phyloP scores from a whole-genome alignment of 1,140 invertebrate species.

The Pachyrhynchus sulphureomaculatus region DNA sequence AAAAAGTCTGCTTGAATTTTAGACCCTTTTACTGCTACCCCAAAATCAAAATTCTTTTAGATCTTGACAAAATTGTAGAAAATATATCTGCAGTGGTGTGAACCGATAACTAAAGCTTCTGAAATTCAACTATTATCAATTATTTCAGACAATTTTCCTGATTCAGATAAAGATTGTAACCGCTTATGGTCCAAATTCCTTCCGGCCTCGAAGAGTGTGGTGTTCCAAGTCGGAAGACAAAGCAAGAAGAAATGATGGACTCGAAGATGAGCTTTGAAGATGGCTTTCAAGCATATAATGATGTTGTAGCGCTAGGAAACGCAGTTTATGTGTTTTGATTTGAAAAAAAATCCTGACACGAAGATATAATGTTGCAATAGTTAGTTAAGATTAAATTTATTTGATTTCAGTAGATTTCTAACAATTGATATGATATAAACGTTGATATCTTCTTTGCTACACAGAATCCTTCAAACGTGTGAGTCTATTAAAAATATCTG shows the following conservation, averaged over 20 bases:
- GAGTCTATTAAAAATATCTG: too few species aligned
- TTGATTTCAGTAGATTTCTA: too few species aligned
- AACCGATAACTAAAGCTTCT: not conserved
- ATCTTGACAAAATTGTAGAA: too few species aligned
- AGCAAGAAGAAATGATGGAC: slow-evolving; percentile 14
- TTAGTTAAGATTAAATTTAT: too few species aligned
- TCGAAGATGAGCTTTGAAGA: slow-evolving; percentile 14
- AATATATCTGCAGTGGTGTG: too few species aligned
- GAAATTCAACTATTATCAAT: not conserved
- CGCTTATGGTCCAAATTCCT: slow-evolving; percentile 42
- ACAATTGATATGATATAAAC: too few species aligned
- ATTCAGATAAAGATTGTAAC: not conserved
- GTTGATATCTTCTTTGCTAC: too few species aligned
- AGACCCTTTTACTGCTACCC: too few species aligned
- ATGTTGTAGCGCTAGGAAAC: slow-evolving; percentile 16
- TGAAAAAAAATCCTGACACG: slow-evolving; percentile 8
- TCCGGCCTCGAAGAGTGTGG: slow-evolving; percentile 4
- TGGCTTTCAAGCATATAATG: slow-evolving; percentile 12
- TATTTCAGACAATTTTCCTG: not conserved
- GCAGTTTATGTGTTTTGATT: slow-evolving; percentile 17
- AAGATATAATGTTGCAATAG: not conserved
- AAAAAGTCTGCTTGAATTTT: too few species aligned
- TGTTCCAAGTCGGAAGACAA: slow-evolving; percentile 9
- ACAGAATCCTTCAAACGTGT: too few species aligned
- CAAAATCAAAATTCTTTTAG: too few species aligned